phyloP scores from a whole-genome alignment of 2,797 vertebrate genomes.

The Sus cebifrons region DNA sequence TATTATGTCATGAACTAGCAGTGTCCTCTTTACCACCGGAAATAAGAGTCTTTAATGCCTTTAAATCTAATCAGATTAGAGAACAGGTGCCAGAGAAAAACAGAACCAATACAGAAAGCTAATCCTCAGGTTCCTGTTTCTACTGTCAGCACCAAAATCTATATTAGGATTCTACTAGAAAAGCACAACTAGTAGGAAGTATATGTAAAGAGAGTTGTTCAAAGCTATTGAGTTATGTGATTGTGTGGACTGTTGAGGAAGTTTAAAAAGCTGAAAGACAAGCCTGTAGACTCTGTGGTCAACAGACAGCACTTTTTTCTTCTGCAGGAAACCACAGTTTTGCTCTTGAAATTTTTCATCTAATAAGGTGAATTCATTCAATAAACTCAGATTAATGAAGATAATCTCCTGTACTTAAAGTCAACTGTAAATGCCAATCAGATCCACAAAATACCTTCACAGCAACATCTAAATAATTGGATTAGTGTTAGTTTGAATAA shows the following conservation, averaged over 20 bases:
- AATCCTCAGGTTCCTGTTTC: neutral
- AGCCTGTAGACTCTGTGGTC: neutral
- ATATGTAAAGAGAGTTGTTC: neutral
- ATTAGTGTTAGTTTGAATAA: neutral
- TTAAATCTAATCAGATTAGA: neutral
- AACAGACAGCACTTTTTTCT: neutral
- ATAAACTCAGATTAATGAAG: neutral
- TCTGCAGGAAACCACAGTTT: neutral
- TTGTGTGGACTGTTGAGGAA: neutral
- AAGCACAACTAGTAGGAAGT: neutral
- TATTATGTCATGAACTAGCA: neutral
- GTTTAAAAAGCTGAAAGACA: neutral
- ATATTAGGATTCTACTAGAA: neutral
- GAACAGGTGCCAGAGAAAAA: neutral
- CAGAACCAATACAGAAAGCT: neutral
- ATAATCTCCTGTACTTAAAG: neutral
- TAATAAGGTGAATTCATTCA: neutral
- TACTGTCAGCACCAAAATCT: neutral
- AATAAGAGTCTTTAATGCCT: neutral
- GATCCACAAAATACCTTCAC: neutral
- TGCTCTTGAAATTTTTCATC: neutral
- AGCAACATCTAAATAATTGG: neutral
- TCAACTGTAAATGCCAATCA: neutral
- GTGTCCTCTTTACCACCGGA: neutral
- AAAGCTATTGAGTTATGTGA: neutral